Base-by-base conservation (phyloP, 1,140 invertebrate genomes). In the Carcinoscorpius rotundicauda region DNA sequence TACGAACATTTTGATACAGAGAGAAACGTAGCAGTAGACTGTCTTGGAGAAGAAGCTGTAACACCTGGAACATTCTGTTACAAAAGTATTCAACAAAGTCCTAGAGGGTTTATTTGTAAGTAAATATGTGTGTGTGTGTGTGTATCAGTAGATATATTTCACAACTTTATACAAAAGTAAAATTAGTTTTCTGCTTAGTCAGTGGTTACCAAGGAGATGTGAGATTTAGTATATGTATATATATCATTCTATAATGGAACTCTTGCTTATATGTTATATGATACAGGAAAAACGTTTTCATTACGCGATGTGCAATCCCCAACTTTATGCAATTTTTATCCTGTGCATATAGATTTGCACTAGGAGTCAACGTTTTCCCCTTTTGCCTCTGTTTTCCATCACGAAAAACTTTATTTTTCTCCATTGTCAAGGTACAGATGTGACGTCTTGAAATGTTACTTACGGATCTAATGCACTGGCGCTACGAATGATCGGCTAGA, bases 1-100 rank as follows among this genome's bases (percentile, higher is more conserved):
- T 96, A 95, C 71, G 82, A 82, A 59, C 82, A 80, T 67, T 96
- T 95, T 73, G 85, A 93, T 71, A 85, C 82, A 71, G 81, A 85
- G 6, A 81, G 84, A 65, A 86, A 93, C 73, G 86, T 92, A 69
- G 82, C 90, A 2, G 85, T 93, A 6, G 91, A 95, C 69, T 96
- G 91, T 74, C 89, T 87, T 70, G 90, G 85, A 73, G 91, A 93
- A 72, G 91, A 93, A 74, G 89, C 89, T 63, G 82, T 87, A 60
- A 91, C 89, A 76, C 90, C 90, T 61, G 91, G 91, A n/a, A 90
- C 90, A 5, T 94, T 96, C 76, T 96, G 91, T 77, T 89, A 93
- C 76, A 94, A 94, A 80, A 79, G 90, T 10, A 87, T 87, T 0
- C 87, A 92, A 71, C 91, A 96, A 76, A 85, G 91, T 59, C 91